A percentile compares a stretch with the other conserved stretches of the same genome.
Conservation (phyloP, 1,140 invertebrate genomes). For the Drosophila eugracilis region DNA sequence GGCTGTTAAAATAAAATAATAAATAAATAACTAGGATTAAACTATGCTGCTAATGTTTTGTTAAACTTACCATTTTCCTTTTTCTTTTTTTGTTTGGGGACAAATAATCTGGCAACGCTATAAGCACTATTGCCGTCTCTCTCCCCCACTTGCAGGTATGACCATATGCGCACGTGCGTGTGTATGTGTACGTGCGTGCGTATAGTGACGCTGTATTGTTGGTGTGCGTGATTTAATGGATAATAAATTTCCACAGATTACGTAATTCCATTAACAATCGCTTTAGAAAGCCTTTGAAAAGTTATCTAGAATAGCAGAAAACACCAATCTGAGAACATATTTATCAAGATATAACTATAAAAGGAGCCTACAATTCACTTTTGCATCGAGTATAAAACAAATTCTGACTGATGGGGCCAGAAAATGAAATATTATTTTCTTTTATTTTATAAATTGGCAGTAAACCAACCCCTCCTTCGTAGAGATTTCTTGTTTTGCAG, state of each 20-base stretch:
- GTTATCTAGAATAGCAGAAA: slow-evolving; percentile 35
- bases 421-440: neutral
- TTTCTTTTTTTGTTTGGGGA: neutral
- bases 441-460: slow-evolving; percentile 20
- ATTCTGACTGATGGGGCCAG: slow-evolving; percentile 12
- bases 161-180: slow-evolving; percentile 12
- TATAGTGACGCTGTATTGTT: slow-evolving; percentile 3
- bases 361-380: slow-evolving; percentile 33
- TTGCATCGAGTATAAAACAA: slow-evolving; percentile 3
- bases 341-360: neutral
- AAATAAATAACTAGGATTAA: slow-evolving; percentile 1
- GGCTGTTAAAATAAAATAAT: slow-evolving; percentile 88
- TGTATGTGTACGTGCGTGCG: slow-evolving; percentile 4
- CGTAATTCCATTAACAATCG: slow-evolving; percentile 35
- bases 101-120: slow-evolving; percentile 56
- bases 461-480: slow-evolving; percentile 9
- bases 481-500: neutral
- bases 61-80: slow-evolving; percentile 57
- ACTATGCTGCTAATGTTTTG: too few species aligned
- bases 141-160: slow-evolving; percentile 21
- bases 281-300: slow-evolving; percentile 9
- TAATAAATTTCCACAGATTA: slow-evolving; percentile 35
- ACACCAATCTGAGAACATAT: slow-evolving; percentile 20
- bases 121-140: slow-evolving; percentile 48
- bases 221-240: slow-evolving; percentile 28